phyloP scores from a whole-genome alignment of 2,888 invertebrate species.

The Polydrusus tereticollis region DNA sequence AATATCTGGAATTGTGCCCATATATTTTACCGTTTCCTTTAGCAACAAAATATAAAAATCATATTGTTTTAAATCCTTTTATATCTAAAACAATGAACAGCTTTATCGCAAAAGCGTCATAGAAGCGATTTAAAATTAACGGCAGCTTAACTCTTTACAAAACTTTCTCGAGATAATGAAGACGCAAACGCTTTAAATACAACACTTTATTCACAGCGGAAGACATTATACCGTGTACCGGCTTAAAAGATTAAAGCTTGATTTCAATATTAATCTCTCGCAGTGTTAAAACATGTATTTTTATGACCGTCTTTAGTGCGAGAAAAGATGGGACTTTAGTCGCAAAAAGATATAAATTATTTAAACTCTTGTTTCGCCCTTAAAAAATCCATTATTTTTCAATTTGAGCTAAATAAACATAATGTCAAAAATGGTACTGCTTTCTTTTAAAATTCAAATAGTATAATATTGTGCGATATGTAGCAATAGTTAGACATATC shows the following conservation, averaged over 20 bases:
- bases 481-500: too few relatives aligned
- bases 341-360: background rate
- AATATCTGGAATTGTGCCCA: too few relatives aligned
- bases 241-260: background rate
- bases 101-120: background rate
- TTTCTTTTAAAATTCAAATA: too few relatives aligned
- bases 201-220: slow-evolving; percentile 2
- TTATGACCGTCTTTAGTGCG: background rate
- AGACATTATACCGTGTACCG: background rate
- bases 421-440: too few relatives aligned
- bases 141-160: slow-evolving; percentile 9
- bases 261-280: slow-evolving; percentile 7
- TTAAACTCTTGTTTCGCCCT: background rate
- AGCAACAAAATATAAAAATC: too few relatives aligned
- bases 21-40: too few relatives aligned
- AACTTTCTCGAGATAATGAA: slow-evolving; percentile 7
- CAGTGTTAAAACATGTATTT: slow-evolving; percentile 3
- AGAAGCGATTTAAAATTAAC: too few relatives aligned
- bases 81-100: background rate
- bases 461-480: too few relatives aligned
- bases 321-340: background rate
- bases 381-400: background rate
- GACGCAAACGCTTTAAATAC: background rate
- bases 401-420: too few relatives aligned
- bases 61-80: too few relatives aligned